Base-by-base conservation (phyloP, 2,888 invertebrate genomes). In the Lordiphosa andalusiaca region DNA sequence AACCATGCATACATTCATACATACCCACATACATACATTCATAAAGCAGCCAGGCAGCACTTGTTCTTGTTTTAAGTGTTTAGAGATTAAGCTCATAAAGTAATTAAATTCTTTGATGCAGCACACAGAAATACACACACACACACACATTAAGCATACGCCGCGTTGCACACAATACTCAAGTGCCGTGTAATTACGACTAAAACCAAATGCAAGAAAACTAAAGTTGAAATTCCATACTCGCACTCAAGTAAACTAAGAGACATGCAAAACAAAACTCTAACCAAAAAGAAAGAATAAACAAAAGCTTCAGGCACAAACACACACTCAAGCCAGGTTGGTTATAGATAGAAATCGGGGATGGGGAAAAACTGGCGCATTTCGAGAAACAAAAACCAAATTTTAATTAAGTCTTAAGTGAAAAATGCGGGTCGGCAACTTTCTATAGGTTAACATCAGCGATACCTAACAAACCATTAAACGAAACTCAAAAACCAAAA, bases 201-300 rank as follows among this genome's bases (percentile, higher is more conserved):
- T 12, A 35, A 57, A 52, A 69, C 7, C 16, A 44, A 36, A 35
- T 36, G 38, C 35, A 46, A 48, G 56, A 51, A 68, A 77, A 76
- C 83, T 80, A 76, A 76, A 68, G 70, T 80, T 80, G 69, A 76
- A 78, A 76, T 78, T 82, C 9, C 80, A 82, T 80, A 82, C 83
- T 82, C 80, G 83, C 83, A 80, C 80, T 71, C 69, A 76, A 80
- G 72, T 71, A 80, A 82, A 76, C 67, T 53, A 59, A 64, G 69
- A 71, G 71, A 78, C 69, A 82, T 52, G 40, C 23, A 54, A 35
- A 65, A 56, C 6, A 55, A 9, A 44, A 54, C 50, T 48, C 16
- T n/a, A 41, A 55, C 56, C 60, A 53, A 64, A 41, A 19, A 37
- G 3, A 42, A 56, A 54, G 53, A 53, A 58, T 38, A 19, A 37